Percentiles rank a stretch among this genome's conserved stretches.
phyloP scores from a whole-genome alignment of 1,140 invertebrate species.

The Ectropis grisescens region DNA sequence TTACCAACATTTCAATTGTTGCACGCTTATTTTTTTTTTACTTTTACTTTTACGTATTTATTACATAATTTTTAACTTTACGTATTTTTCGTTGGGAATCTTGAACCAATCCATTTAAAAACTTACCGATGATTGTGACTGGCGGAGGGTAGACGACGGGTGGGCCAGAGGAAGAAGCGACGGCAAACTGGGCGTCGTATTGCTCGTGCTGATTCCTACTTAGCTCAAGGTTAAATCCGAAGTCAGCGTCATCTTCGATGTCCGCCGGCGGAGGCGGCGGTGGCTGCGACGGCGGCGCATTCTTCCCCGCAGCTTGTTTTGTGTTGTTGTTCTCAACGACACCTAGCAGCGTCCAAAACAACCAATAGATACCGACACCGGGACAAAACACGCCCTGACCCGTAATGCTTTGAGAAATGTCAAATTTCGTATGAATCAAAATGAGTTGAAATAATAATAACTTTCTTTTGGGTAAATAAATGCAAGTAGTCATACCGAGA shows the following conservation, averaged over 20 bases:
- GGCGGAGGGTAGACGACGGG: constrained; percentile 28
- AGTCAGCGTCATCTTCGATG: constrained; percentile 44
- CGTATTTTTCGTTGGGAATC: too few species aligned
- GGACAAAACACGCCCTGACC: too few species aligned
- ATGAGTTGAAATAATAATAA: too few species aligned
- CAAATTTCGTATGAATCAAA: too few species aligned
- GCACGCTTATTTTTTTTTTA: too few species aligned
- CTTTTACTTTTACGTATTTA: too few species aligned
- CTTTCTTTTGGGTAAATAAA: too few species aligned
- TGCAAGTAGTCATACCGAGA: too few species aligned
- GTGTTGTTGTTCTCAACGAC: constrained; percentile 50
- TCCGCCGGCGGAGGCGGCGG: constrained; percentile 49
- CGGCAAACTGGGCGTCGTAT: constrained; percentile 79
- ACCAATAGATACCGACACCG: constrained; percentile 20
- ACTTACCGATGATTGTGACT: constrained; percentile 71
- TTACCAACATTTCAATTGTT: too few species aligned
- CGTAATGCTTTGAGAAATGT: too few species aligned
- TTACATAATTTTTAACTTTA: too few species aligned
- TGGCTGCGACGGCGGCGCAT: constrained; percentile 55
- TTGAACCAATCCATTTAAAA: too few species aligned
- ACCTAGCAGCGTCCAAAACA: constrained; percentile 50
- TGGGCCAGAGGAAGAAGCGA: constrained; percentile 17
- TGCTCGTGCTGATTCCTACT: constrained; percentile 79
- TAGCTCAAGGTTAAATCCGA: constrained; percentile 80
- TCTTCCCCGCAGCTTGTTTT: constrained; percentile 51